phyloP scores from a whole-genome alignment of 2,888 invertebrate species.

The Chorisops tibialis region DNA sequence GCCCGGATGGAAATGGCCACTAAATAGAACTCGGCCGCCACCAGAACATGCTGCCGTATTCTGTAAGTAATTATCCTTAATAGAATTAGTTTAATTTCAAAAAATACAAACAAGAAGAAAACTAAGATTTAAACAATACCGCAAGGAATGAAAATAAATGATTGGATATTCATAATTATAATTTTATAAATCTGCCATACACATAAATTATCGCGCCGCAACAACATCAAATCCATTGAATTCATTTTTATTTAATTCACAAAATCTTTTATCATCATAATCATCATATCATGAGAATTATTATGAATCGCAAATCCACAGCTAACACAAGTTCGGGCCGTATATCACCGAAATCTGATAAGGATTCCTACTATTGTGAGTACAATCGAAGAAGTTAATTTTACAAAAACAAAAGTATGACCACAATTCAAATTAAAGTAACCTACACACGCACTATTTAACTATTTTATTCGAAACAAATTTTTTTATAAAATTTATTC shows the following conservation, averaged over 20 bases:
- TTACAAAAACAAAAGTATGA: not conserved
- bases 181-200: too few species aligned
- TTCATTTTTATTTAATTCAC: not conserved
- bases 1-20: slow-evolving; percentile 83
- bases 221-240: not conserved
- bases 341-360: slow-evolving; percentile 54
- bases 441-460: not conserved
- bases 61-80: slow-evolving; percentile 46
- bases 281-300: slow-evolving; percentile 21
- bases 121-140: too few species aligned
- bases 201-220: too few species aligned
- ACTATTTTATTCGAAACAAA: too few species aligned
- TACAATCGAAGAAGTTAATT: slow-evolving; percentile 39
- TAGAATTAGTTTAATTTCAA: too few species aligned
- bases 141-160: too few species aligned
- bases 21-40: slow-evolving; percentile 64
- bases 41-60: slow-evolving; percentile 61
- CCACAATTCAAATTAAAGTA: not conserved
- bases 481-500: too few species aligned
- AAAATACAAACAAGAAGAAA: too few species aligned
- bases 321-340: slow-evolving; percentile 55
- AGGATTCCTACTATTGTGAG: slow-evolving; percentile 61
- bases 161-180: too few species aligned
- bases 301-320: slow-evolving; percentile 53
- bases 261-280: not conserved